Evolutionary conservation across 2,888 invertebrate genomes (phyloP).

Genomic region (Uloborus plumipes): DNA sequence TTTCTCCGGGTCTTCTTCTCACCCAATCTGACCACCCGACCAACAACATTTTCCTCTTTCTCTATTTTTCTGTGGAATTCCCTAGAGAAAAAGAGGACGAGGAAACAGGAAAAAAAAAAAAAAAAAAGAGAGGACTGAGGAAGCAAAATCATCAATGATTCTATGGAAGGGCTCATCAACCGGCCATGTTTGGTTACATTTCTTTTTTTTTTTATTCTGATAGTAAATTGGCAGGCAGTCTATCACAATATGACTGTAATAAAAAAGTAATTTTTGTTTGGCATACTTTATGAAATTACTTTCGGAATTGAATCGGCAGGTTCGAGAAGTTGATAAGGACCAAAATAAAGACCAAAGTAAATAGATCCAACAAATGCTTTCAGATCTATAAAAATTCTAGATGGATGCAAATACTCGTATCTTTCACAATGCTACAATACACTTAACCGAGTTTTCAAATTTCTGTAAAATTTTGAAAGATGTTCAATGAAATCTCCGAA

Average conservation of each 20-base stretch:
- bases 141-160: constrained; percentile 10
- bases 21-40: constrained; percentile 52
- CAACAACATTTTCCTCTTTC: constrained; percentile 53
- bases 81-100: constrained; percentile 20
- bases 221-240: background rate
- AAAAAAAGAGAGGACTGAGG: background rate
- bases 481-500: too few relatives aligned
- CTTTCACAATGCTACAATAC: too few relatives aligned
- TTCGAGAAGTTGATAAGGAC: too few relatives aligned
- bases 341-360: too few relatives aligned
- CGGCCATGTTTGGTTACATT: background rate
- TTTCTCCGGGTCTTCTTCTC: constrained; percentile 22
- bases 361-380: too few relatives aligned
- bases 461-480: too few relatives aligned
- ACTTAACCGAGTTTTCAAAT: too few relatives aligned
- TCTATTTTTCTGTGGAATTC: constrained; percentile 18
- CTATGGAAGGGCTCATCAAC: background rate
- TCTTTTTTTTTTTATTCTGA: background rate
- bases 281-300: background rate
- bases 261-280: background rate
- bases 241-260: background rate
- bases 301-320: too few relatives aligned
- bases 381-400: too few relatives aligned
- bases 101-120: constrained; percentile 25
- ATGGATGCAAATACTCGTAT: too few relatives aligned